Evolutionary conservation across 2,113 vertebrate genomes (phyloP).

Genomic region (Cavia porcellus): DNA sequence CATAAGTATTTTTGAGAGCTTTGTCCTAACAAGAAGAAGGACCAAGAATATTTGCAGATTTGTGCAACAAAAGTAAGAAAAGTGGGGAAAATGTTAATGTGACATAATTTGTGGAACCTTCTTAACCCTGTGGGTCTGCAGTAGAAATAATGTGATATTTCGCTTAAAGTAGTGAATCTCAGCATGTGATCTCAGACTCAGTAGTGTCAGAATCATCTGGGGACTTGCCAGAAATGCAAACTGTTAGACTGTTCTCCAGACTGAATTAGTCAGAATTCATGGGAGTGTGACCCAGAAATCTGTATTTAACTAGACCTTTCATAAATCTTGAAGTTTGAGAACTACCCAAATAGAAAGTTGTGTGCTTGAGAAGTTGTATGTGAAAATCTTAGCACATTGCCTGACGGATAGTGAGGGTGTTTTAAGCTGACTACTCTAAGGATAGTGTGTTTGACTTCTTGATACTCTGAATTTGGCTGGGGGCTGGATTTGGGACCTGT

Average conservation of each 20-base stretch:
- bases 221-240: not conserved
- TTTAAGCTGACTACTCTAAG: not conserved
- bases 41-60: not conserved
- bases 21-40: not conserved
- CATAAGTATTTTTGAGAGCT: not conserved
- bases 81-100: not conserved
- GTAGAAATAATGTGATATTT: not conserved
- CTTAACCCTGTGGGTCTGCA: not conserved
- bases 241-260: not conserved
- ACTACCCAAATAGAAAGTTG: not conserved
- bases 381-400: not conserved
- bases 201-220: not conserved
- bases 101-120: not conserved
- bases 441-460: not conserved
- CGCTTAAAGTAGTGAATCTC: not conserved
- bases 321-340: not conserved
- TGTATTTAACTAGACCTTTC: not conserved
- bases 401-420: not conserved
- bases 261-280: not conserved
- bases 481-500: not conserved
- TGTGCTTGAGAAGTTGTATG: not conserved
- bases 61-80: not conserved
- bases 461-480: not conserved
- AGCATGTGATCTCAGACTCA: not conserved
- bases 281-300: accelerated